Evolutionary conservation across 2,113 vertebrate genomes (phyloP), one percentile per base, ranked within the genome.

Genomic region (Cairina moschata): DNA sequence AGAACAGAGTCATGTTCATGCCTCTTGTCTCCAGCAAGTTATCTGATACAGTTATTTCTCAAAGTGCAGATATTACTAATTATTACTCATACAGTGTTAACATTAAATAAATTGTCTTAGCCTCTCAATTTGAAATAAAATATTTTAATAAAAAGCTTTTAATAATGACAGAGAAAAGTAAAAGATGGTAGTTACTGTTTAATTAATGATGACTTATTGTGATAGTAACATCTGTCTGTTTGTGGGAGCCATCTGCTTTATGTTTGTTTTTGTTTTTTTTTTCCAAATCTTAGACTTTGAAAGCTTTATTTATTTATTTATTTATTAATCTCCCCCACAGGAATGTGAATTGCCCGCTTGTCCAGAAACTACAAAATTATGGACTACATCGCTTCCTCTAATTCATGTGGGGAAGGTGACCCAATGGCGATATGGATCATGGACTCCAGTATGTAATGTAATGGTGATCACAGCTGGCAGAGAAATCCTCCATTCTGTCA

Each of bases 381-480:
- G 98, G 76, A 98, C 98, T 91, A 99, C 98, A 23, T 97, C 97
- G 6, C 96, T 97, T 88, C 98, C 99, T 71, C 83, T 96, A 46
- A 91, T 97, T 96, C 97, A 96, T 8, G 73, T 94, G 32, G 98
- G 97, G 76, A 97, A 98, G 71, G 86, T 94, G 63, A 98, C 98
- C 31, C 98, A 99, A 46, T 99, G 99, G 99, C 97, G 99, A 98
- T 98, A 98, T 4, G 99, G 99, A 85, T 99, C 99, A 58, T 99
- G 99, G 99, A 99, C 99, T 3, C 98, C 98, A 76, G 99, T 99
- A 97, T 98, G 98, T 97, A 95, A 90, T 63, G 20, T 48, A 73
- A 52, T n/a, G 67, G 25, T 20, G 72, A 26, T 62, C 40, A 46
- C 13, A 50, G 40, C 29, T 87, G 54, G 18, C 62, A 46, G 21